Conservation (phyloP, 2,797 vertebrate genomes). For the Silurus lanzhouensis region DNA sequence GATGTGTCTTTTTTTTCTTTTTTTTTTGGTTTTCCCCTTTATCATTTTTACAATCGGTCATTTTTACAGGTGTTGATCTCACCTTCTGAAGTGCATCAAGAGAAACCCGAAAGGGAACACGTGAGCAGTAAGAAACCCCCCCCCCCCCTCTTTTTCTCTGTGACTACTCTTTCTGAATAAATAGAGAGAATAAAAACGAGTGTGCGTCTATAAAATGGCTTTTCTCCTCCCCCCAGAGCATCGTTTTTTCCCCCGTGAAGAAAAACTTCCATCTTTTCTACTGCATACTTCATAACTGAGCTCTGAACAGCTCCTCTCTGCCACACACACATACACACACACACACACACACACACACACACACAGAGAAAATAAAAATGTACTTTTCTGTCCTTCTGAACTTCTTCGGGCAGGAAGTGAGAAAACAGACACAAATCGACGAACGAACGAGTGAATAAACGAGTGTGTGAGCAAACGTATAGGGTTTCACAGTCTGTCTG, state of each 20-base stretch:
- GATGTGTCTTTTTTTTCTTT: not conserved
- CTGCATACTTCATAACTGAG: constrained; percentile 58
- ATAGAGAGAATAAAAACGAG: constrained; percentile 25
- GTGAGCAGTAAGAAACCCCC: constrained; percentile 21
- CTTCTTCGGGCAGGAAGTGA: constrained; percentile 16
- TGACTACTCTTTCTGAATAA: constrained; percentile 29
- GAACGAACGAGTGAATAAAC: not conserved
- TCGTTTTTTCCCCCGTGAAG: not conserved
- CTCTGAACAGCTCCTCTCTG: constrained; percentile 34
- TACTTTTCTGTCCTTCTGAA: constrained; percentile 34
- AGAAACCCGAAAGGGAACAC: constrained; percentile 12
- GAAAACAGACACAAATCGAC: constrained; percentile 7
- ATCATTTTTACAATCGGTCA: constrained; percentile 2
- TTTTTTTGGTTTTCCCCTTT: not conserved
- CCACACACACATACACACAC: constrained; percentile 14
- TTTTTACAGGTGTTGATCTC: constrained; percentile 38
- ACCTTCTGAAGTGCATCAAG: constrained; percentile 39
- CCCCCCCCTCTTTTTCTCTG: constrained; percentile 20
- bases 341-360: constrained; percentile 17
- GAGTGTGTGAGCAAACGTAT: constrained; percentile 21
- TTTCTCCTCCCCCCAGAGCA: constrained; percentile 29
- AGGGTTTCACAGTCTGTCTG: constrained; percentile 4
- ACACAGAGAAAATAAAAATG: not conserved
- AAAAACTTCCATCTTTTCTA: constrained; percentile 46
- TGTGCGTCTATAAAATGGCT: constrained; percentile 25